Evolutionary conservation across 2,797 vertebrate species (phyloP).

Genomic region (Alosa sapidissima): DNA sequence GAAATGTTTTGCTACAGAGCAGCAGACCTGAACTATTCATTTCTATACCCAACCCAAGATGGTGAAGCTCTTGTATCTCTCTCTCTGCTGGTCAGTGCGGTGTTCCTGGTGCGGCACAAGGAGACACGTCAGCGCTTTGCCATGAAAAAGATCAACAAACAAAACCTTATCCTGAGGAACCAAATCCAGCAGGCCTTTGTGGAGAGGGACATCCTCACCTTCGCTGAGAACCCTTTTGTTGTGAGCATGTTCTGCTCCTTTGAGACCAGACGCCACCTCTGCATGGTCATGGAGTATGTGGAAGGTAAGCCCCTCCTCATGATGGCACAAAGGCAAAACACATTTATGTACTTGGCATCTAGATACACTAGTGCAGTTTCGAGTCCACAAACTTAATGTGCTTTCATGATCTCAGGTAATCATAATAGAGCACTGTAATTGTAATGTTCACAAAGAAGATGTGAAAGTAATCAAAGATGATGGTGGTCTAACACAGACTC

Average conservation of each 20-base stretch:
- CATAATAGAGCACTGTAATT: too few species aligned
- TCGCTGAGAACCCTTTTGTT: slow-evolving; percentile 95
- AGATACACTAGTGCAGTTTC: background rate
- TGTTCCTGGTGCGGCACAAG: slow-evolving; percentile 91
- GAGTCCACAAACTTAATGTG: background rate
- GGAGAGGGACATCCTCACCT: slow-evolving; percentile 93
- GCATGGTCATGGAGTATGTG: slow-evolving; percentile 99
- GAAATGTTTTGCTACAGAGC: background rate
- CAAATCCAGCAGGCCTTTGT: slow-evolving; percentile 98
- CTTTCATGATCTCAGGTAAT: background rate
- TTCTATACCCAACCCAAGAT: background rate
- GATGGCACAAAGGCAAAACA: background rate
- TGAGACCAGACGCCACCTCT: slow-evolving; percentile 91
- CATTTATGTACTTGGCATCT: background rate
- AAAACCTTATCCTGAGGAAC: slow-evolving; percentile 94
- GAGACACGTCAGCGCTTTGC: slow-evolving; percentile 94
- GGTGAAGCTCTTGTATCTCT: background rate
- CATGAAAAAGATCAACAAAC: slow-evolving; percentile 99
- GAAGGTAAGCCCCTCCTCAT: slow-evolving; percentile 77
- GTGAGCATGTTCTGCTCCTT: slow-evolving; percentile 99
- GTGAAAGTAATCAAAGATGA: too few species aligned
- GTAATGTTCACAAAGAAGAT: too few species aligned
- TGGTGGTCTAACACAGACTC: background rate
- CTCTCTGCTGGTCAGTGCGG: slow-evolving; percentile 71
- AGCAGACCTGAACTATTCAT: background rate